Evolutionary conservation across 2,797 vertebrate genomes (phyloP), one percentile per base, ranked within the genome.

Genomic region (Characodon lateralis): DNA sequence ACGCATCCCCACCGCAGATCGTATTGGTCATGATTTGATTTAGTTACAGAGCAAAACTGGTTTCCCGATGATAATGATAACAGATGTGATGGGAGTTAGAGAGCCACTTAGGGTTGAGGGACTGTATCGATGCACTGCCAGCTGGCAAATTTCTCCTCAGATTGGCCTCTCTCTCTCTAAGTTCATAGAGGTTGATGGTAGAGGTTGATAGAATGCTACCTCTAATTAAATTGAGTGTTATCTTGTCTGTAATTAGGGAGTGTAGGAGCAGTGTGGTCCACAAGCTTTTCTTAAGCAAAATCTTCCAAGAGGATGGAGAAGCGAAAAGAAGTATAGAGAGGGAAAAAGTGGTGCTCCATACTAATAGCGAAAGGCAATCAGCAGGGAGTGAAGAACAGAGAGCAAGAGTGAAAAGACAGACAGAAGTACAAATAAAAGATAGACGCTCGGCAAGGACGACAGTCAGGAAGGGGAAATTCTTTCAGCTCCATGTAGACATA

Each of bases 21-120:
- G 90, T 77, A 84, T 87, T 90, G 87, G 87, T 91, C 88, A 88
- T 93, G 92, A 95, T 93, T 93, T 86, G 92, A 94, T 94, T 94
- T 88, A 88, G 85, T 93, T 91, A 90, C 80, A 80, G 89, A 89
- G 77, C 85, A 85, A 86, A 91, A 91, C 86, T 83, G 79, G 72
- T 88, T 88, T 81, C 72, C 83, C 84, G 90, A 92, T 92, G 90
- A 91, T 93, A 88, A 93, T 89, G 92, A 94, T 92, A 91, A 88
- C 89, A 93, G 92, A 93, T 92, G 91, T 18, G 78, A 88, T 80
- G 89, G 88, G 91, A 92, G 82, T 91, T 88, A 89, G 84, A 85
- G 81, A 79, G 86, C 81, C 89, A 86, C 90, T 92, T 80, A 87
- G 85, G 83, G 84, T 82, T 74, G 46, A 51, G 73, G 83, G 84